Conservation (phyloP, 1,140 invertebrate genomes). For the honey bee (Apis mellifera) region DNA sequence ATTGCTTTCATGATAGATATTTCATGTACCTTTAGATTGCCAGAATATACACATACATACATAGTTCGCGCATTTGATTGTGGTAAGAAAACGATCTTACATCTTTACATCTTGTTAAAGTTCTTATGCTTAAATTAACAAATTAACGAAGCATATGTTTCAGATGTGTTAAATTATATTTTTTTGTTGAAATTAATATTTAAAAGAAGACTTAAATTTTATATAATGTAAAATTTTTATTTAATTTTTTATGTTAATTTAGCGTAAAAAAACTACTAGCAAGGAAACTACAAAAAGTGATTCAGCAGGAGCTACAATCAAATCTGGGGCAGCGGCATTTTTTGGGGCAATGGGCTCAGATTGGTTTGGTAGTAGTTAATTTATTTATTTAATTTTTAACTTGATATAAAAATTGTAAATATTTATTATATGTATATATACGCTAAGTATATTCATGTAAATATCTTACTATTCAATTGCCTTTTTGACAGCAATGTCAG, state of each 20-base stretch:
- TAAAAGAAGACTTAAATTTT: too few relatives aligned
- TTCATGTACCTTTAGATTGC: constrained; percentile 52
- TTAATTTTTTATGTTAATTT: constrained; percentile 38
- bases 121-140: constrained; percentile 9
- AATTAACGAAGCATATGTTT: not conserved
- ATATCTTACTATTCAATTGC: constrained; percentile 35
- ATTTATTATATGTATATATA: constrained; percentile 32
- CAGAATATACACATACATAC: constrained; percentile 32
- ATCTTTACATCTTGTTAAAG: constrained; percentile 3
- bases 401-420: constrained; percentile 44
- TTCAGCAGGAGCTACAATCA: constrained; percentile 80
- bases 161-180: not conserved
- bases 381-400: constrained; percentile 44
- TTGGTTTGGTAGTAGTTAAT: constrained; percentile 84
- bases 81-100: constrained; percentile 54
- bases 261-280: constrained; percentile 70
- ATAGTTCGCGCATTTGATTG: constrained; percentile 36
- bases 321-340: constrained; percentile 88
- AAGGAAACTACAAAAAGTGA: constrained; percentile 76
- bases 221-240: not conserved
- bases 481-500: constrained; percentile 31
- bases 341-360: constrained; percentile 90
- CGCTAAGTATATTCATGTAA: constrained; percentile 45
- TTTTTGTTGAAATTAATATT: not conserved
- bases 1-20: too few relatives aligned